Conservation (phyloP, 2,888 invertebrate species). For the Gymnocheta viridis region DNA sequence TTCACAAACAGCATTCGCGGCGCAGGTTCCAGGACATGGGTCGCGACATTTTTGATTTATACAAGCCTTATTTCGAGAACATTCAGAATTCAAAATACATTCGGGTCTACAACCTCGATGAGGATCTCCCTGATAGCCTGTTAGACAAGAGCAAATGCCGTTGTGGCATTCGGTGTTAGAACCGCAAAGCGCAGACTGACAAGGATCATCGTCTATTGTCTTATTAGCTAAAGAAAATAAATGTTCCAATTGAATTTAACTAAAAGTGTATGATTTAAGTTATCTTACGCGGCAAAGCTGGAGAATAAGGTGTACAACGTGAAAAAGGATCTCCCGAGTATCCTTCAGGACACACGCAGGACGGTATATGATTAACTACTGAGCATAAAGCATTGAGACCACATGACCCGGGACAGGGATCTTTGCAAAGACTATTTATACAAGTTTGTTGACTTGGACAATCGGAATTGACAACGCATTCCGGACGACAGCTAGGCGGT, state of each 20-base stretch:
- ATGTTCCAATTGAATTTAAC: neutral
- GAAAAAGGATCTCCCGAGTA: slow-evolving; percentile 87
- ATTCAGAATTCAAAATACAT: slow-evolving; percentile 88
- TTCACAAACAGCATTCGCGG: slow-evolving; percentile 87
- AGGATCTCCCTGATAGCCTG: slow-evolving; percentile 86
- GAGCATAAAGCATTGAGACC: slow-evolving; percentile 88
- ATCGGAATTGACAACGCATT: slow-evolving; percentile 87
- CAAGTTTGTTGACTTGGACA: slow-evolving; percentile 87
- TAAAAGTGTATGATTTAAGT: neutral
- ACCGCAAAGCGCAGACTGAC: slow-evolving; percentile 87
- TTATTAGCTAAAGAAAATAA: slow-evolving; percentile 73
- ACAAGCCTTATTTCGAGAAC: slow-evolving; percentile 86
- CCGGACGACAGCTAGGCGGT: slow-evolving; percentile 88
- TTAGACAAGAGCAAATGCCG: slow-evolving; percentile 87
- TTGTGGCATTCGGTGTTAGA: slow-evolving; percentile 85
- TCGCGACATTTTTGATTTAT: slow-evolving; percentile 88
- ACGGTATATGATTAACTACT: slow-evolving; percentile 87
- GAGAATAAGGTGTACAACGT: slow-evolving; percentile 83
- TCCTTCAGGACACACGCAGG: slow-evolving; percentile 86
- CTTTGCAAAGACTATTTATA: slow-evolving; percentile 86
- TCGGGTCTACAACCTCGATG: slow-evolving; percentile 88
- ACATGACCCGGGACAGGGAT: slow-evolving; percentile 89
- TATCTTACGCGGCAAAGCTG: slow-evolving; percentile 74
- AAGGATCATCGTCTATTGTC: slow-evolving; percentile 83
- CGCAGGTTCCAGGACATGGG: slow-evolving; percentile 89